Evolutionary conservation across 2,113 vertebrate species (phyloP).

Genomic region (Nycticorax nycticorax): DNA sequence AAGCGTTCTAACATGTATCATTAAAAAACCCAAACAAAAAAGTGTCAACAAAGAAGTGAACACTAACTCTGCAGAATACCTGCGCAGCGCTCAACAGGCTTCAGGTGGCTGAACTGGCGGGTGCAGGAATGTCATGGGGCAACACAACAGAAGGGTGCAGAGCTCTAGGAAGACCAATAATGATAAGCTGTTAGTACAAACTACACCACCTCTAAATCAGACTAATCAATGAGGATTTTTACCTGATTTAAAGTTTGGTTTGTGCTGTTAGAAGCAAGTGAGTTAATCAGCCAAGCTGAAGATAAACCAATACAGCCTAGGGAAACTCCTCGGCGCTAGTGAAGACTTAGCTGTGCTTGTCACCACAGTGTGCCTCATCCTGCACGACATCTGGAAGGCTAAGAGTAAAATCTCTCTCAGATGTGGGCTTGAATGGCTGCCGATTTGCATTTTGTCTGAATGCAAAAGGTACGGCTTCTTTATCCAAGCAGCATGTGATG

Average conservation of each 20-base stretch:
- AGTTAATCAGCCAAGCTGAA: background rate
- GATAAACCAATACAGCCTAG: background rate
- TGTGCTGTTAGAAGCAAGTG: background rate
- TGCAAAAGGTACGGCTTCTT: background rate
- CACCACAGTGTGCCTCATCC: background rate
- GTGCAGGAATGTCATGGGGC: background rate
- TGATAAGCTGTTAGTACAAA: background rate
- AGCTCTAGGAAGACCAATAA: background rate
- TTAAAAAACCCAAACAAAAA: background rate
- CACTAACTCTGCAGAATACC: background rate
- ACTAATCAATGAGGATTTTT: background rate
- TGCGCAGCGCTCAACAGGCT: background rate
- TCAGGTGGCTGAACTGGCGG: background rate
- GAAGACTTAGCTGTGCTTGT: background rate
- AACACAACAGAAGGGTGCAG: background rate
- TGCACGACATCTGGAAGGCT: background rate
- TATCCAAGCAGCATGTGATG: background rate
- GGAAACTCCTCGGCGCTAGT: background rate
- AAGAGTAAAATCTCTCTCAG: background rate
- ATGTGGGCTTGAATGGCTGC: background rate
- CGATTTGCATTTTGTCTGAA: background rate
- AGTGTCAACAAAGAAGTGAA: background rate
- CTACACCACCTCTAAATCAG: background rate
- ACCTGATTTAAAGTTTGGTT: background rate
- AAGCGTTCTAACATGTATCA: background rate